Evolutionary conservation across 2,113 vertebrate genomes (phyloP).

Genomic region (Gasterosteus nipponicus): DNA sequence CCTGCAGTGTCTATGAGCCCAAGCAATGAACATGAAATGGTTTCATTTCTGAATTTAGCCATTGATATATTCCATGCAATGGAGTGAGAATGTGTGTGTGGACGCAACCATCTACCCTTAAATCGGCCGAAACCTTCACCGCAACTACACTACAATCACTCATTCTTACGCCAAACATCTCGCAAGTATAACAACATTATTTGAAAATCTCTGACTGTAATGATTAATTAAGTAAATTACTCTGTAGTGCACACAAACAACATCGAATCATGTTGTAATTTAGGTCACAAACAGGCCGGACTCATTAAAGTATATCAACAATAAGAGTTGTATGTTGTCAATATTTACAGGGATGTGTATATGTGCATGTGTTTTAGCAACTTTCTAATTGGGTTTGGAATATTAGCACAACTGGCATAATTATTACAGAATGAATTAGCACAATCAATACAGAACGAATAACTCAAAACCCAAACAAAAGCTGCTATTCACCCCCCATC

Average conservation of each 20-base stretch:
- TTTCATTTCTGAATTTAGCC: no score
- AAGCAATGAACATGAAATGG: background rate
- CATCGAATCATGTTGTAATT: background rate
- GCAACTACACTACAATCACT: background rate
- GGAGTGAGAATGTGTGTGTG: background rate
- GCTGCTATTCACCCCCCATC: constrained; percentile 33
- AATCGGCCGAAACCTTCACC: background rate
- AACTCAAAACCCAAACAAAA: constrained; percentile 11
- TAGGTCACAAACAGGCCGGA: background rate
- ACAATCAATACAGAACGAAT: constrained; percentile 22
- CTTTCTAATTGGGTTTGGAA: constrained; percentile 33
- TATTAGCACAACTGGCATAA: constrained; percentile 2
- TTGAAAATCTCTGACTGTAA: background rate
- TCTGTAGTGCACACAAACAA: background rate
- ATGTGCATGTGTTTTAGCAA: background rate
- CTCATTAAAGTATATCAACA: background rate
- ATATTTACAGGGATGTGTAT: background rate
- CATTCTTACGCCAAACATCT: background rate
- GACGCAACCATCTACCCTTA: background rate
- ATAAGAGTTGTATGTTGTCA: background rate
- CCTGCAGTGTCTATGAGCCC: background rate
- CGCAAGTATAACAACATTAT: background rate
- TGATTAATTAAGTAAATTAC: no score
- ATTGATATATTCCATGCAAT: background rate
- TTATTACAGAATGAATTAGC: constrained; percentile 19